phyloP scores from a whole-genome alignment of 2,113 vertebrate genomes.

The Ceyx melanurus region DNA sequence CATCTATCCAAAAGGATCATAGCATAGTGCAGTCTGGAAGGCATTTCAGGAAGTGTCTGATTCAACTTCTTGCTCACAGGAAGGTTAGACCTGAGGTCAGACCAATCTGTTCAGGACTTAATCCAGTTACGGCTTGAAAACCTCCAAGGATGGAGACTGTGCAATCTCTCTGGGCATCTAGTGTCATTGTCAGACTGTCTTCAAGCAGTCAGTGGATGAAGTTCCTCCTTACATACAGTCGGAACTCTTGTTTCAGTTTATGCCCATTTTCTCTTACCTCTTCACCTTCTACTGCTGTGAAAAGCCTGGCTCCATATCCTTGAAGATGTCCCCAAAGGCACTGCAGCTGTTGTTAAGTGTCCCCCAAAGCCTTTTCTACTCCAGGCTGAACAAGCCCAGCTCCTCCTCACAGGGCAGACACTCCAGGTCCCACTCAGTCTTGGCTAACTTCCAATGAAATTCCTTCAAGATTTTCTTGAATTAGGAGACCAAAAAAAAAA shows the following conservation, averaged over 20 bases:
- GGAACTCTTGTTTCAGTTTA: not conserved
- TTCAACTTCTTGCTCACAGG: not conserved
- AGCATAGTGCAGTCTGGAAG: not conserved
- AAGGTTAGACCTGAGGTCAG: not conserved
- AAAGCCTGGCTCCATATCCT: not conserved
- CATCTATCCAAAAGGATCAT: no score
- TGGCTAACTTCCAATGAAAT: not conserved
- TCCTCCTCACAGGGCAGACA: not conserved
- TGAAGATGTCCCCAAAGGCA: accelerated
- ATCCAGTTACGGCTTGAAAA: not conserved
- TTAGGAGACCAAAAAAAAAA: not conserved
- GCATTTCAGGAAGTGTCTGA: not conserved
- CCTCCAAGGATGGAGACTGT: not conserved
- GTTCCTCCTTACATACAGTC: not conserved
- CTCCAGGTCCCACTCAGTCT: not conserved
- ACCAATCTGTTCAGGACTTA: not conserved
- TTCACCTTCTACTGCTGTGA: not conserved
- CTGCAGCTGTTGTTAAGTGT: not conserved
- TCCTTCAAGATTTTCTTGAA: not conserved
- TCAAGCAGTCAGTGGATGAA: not conserved
- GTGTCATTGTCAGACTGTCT: not conserved
- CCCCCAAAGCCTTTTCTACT: not conserved
- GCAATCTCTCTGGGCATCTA: not conserved
- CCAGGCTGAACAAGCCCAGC: not conserved
- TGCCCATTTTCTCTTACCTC: not conserved